A percentile compares a stretch with the other conserved stretches of the same genome.
Conservation (phyloP, 2,113 vertebrate genomes). For the Silurus asotus region DNA sequence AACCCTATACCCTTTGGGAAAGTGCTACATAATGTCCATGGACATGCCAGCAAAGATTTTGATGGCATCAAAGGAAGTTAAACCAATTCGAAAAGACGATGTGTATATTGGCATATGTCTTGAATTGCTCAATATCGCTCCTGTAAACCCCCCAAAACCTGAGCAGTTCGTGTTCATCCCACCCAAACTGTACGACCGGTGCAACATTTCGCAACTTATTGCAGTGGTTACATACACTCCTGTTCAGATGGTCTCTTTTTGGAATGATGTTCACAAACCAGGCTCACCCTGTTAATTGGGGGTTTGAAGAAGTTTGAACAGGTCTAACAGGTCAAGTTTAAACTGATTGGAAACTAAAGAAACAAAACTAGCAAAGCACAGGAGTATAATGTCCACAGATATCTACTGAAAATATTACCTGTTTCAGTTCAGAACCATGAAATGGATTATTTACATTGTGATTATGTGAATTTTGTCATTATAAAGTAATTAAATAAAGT, state of each 20-base stretch:
- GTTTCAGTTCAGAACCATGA: not conserved
- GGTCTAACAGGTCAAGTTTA: not conserved
- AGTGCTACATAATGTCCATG: conserved; percentile 86
- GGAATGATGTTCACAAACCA: conserved; percentile 42
- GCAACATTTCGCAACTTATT: conserved; percentile 61
- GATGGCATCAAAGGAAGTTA: conserved; percentile 77
- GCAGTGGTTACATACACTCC: conserved; percentile 44
- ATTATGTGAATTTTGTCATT: not conserved
- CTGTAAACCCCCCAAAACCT: conserved; percentile 30
- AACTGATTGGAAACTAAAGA: not conserved
- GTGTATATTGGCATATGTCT: conserved; percentile 73
- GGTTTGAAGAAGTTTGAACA: no score
- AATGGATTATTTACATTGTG: not conserved
- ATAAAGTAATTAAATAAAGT: not conserved
- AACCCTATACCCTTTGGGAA: conserved; percentile 87
- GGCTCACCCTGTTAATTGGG: conserved; percentile 3
- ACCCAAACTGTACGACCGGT: conserved; percentile 48
- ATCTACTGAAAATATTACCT: not conserved
- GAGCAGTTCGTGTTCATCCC: conserved; percentile 52
- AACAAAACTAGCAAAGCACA: no score
- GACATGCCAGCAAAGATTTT: conserved; percentile 87
- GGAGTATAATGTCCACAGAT: no score
- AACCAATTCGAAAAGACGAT: conserved; percentile 86
- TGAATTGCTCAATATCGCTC: conserved; percentile 55
- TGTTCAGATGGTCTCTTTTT: conserved; percentile 39